Base-by-base conservation (phyloP, 2,113 vertebrate species). In the Haliaeetus leucogaster region DNA sequence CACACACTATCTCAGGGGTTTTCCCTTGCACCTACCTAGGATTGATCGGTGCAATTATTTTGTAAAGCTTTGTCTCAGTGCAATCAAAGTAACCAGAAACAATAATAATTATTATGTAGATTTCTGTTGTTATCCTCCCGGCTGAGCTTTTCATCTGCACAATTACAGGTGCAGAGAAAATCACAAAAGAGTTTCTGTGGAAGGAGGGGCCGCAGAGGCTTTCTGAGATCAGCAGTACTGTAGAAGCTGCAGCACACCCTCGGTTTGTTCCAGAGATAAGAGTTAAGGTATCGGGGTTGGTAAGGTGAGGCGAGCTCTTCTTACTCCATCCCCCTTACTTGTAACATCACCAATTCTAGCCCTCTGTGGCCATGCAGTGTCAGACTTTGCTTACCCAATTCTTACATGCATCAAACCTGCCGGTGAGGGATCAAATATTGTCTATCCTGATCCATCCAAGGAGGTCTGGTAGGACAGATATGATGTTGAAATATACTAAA, bases 81-180 rank as follows among this genome's bases (percentile, higher is more conserved):
- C 78, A 91, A 80, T 90, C 86, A 89, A 96, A 94, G 82, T 89
- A 95, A 94, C 55, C 70, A 94, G 95, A 95, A 97, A 95, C 62
- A 95, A 59, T 92, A 95, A 96, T 84, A 91, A 93, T 92, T 85
- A 93, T 93, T 77, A 96, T 86, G 74, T 86, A 90, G 89, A 87
- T 94, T 93, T 92, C 92, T 94, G 92, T 72, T 78, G 74, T 63
- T 90, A 21, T 56, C 91, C 83, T 89, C 68, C 90, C n/a, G 26
- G 88, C 66, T 92, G 83, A 96, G 77, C 62, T 27, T 95, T 80
- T 86, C 85, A 68, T 78, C 40, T 56, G 32, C 72, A 77, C 65
- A 73, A 93, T 62, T 93, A 95, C 95, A 98, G 93, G 80, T 95
- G 97, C 89, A 86, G 86, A 50, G 42, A 65, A 81, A 76, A 84